These are phyloP conservation scores for Magallana ariakensis DNA, from an alignment of 1,140 invertebrate species.

Conservation along the genomic window DNA sequence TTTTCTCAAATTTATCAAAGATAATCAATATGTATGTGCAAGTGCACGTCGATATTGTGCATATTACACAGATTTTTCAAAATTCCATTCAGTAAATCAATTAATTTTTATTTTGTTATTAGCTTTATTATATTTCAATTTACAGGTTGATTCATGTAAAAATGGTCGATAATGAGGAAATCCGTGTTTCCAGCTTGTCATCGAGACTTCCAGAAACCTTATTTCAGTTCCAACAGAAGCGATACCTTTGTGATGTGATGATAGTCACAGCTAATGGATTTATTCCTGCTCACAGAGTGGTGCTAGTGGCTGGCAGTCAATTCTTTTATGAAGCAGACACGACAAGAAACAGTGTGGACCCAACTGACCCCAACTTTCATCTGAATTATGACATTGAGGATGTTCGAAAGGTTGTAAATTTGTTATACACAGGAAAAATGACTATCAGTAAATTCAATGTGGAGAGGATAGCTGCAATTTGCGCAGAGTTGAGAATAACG, in stretches of 20 bases:
- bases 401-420: constrained; percentile 33
- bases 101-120: too few relatives aligned
- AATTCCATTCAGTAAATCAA: background rate
- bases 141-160: background rate
- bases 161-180: constrained; percentile 4
- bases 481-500: background rate
- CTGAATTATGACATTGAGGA: constrained; percentile 45
- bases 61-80: background rate
- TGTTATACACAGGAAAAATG: constrained; percentile 47
- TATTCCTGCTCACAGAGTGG: constrained; percentile 48
- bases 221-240: constrained; percentile 45
- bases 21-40: too few relatives aligned
- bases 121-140: too few relatives aligned
- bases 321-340: constrained; percentile 43
- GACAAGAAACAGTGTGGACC: constrained; percentile 26
- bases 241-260: constrained; percentile 48
- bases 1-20: too few relatives aligned
- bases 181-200: background rate
- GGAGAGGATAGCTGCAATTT: constrained; percentile 26
- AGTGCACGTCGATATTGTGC: too few relatives aligned
- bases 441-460: constrained; percentile 33
- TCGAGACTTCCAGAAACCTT: constrained; percentile 40
- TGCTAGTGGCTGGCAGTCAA: constrained; percentile 48
- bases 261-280: constrained; percentile 49
- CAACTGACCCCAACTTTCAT: constrained; percentile 47